A percentile compares a stretch with the other conserved stretches of the same genome.
These are phyloP conservation scores for Willisornis vidua DNA, from an alignment of 2,113 vertebrate genomes.

Conservation along the genomic window DNA sequence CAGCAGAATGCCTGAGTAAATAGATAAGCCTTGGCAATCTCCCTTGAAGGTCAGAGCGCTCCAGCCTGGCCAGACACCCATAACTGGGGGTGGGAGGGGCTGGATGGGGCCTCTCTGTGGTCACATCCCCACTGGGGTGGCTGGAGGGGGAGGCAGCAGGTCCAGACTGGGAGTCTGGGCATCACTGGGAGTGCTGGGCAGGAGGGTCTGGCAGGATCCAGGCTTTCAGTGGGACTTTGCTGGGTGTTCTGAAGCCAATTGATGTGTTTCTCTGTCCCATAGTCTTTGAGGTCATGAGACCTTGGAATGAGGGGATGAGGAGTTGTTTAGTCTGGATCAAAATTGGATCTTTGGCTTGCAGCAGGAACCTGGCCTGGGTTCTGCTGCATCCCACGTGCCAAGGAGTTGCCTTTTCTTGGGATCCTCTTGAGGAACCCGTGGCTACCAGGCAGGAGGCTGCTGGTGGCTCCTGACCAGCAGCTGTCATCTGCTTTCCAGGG, in stretches of 20 bases:
- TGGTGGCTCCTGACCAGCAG: neutral
- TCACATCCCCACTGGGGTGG: neutral
- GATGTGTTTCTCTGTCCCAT: neutral
- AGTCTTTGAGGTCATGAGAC: neutral
- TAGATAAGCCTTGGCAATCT: slow-evolving; percentile 54
- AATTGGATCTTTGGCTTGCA: neutral
- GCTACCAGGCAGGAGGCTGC: neutral
- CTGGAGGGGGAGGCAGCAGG: neutral
- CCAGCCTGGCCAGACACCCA: neutral
- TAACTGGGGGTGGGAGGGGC: neutral
- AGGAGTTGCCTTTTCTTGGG: neutral
- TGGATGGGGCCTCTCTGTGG: accelerated
- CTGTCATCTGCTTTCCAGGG: neutral
- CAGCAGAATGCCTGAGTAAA: slow-evolving; percentile 54
- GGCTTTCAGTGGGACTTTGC: neutral
- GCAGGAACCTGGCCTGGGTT: neutral
- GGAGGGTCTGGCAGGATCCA: neutral
- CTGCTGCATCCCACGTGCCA: accelerated
- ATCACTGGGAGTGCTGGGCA: neutral
- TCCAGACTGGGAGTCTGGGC: neutral
- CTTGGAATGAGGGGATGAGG: neutral
- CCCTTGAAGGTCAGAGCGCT: slow-evolving; percentile 56
- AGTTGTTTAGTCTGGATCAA: neutral
- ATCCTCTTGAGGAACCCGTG: neutral
- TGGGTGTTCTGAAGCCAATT: accelerated